Conservation (phyloP, 1,140 invertebrate species). For the Eurosta solidaginis region DNA sequence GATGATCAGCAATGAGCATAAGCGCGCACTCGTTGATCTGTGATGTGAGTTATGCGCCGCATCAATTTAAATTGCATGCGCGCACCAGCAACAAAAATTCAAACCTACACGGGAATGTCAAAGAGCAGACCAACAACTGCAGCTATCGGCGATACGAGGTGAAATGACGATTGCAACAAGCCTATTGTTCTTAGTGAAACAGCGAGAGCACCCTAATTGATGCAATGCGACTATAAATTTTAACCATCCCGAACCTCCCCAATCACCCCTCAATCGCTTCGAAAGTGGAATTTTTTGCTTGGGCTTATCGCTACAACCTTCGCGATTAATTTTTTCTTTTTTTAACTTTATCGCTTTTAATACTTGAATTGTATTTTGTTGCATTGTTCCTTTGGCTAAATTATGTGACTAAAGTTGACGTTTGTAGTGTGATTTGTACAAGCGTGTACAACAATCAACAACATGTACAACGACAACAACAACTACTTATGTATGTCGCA, state of each 20-base stretch:
- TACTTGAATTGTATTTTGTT: not conserved
- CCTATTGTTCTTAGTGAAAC: conserved; percentile 19
- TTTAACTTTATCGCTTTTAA: not conserved
- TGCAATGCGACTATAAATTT: conserved; percentile 28
- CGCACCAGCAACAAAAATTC: not conserved
- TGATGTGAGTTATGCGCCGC: conserved; percentile 13
- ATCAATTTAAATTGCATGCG: conserved; percentile 28
- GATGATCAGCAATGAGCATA: not conserved
- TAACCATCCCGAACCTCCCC: not conserved
- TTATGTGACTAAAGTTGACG: conserved; percentile 16
- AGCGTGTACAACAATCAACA: not conserved
- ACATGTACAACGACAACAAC: not conserved
- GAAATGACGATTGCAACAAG: not conserved
- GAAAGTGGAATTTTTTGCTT: not conserved
- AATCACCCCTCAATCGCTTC: not conserved
- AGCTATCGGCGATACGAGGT: not conserved
- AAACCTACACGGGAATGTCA: not conserved
- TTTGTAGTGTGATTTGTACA: conserved; percentile 27
- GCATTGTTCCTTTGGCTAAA: conserved; percentile 2
- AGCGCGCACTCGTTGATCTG: conserved; percentile 4
- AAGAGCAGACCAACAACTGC: not conserved
- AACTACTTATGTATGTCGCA: too few species aligned
- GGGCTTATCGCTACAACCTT: not conserved
- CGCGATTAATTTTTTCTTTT: not conserved
- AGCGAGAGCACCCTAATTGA: conserved; percentile 27